phyloP scores from a whole-genome alignment of 2,797 vertebrate species.

The Aldrovandia affinis region DNA sequence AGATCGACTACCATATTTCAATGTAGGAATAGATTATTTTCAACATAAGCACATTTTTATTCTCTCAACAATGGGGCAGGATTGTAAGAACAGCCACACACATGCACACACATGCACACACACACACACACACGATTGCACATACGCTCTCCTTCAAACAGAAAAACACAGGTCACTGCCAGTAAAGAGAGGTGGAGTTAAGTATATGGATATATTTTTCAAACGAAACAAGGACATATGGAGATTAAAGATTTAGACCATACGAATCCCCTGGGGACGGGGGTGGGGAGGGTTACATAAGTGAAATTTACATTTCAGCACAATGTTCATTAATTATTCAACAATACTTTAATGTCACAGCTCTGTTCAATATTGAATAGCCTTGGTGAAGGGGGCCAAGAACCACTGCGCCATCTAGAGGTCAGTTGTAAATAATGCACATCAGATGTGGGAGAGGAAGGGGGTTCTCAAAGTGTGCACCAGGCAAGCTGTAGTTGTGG shows the following conservation, averaged over 20 bases:
- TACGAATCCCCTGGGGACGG: not conserved
- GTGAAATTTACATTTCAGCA: conserved; percentile 11
- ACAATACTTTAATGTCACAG: conserved; percentile 10
- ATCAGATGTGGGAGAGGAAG: too few relatives aligned
- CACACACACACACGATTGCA: not conserved
- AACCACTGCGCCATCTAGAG: too few relatives aligned
- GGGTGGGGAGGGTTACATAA: not conserved
- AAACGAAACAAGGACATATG: not conserved
- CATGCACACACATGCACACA: not conserved
- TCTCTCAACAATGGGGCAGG: too few relatives aligned
- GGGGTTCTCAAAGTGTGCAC: too few relatives aligned
- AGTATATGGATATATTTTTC: not conserved
- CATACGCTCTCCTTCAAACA: too few relatives aligned
- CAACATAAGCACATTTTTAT: too few relatives aligned
- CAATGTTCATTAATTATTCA: conserved; percentile 2
- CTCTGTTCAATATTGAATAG: not conserved
- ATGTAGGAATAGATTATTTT: too few relatives aligned
- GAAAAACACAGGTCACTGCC: not conserved
- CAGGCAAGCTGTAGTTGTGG: too few relatives aligned
- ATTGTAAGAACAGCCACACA: too few relatives aligned
- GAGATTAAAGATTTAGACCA: conserved; percentile 3
- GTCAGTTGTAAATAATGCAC: too few relatives aligned
- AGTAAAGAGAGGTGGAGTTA: not conserved
- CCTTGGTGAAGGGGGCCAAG: too few relatives aligned
- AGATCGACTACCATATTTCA: too few relatives aligned